phyloP scores from a whole-genome alignment of 2,888 invertebrate species.

The Polydrusus cervinus region DNA sequence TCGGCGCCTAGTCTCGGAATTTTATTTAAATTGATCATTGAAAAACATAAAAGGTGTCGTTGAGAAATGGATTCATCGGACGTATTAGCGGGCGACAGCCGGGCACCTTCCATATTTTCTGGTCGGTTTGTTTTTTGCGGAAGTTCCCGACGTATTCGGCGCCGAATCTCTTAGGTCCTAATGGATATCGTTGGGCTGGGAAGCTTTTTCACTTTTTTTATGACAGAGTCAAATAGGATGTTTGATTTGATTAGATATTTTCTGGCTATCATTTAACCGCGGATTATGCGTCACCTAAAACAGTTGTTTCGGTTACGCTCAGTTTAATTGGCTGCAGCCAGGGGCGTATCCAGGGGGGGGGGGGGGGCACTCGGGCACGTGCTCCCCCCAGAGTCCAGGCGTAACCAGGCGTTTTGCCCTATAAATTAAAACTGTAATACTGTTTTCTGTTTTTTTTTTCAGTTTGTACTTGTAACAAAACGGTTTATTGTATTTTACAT shows the following conservation, averaged over 20 bases:
- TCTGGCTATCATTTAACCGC: background rate
- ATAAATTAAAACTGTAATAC: too few species aligned
- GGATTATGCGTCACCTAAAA: background rate
- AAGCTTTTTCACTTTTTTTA: slow-evolving; percentile 26
- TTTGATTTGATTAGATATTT: slow-evolving; percentile 12
- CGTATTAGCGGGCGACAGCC: slow-evolving; percentile 62
- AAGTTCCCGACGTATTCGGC: slow-evolving; percentile 37
- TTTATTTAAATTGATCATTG: slow-evolving; percentile 69
- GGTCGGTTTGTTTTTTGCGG: slow-evolving; percentile 50
- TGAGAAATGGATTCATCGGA: slow-evolving; percentile 67
- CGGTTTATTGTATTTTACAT: too few species aligned
- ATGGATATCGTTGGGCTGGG: slow-evolving; percentile 40
- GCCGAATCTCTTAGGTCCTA: slow-evolving; percentile 45
- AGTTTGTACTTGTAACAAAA: too few species aligned
- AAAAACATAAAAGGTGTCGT: slow-evolving; percentile 68
- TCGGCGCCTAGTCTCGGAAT: slow-evolving; percentile 62
- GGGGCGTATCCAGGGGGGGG: too few species aligned
- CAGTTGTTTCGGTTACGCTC: too few species aligned
- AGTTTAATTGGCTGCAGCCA: too few species aligned
- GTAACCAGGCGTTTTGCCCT: too few species aligned
- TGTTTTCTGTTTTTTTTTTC: too few species aligned
- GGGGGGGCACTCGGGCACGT: too few species aligned
- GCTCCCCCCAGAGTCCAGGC: too few species aligned
- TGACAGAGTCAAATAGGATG: background rate
- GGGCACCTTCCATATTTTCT: slow-evolving; percentile 56